Percentiles rank a stretch among this genome's conserved stretches.
Conservation (phyloP, 2,797 vertebrate genomes). For the Bradypus variegatus region DNA sequence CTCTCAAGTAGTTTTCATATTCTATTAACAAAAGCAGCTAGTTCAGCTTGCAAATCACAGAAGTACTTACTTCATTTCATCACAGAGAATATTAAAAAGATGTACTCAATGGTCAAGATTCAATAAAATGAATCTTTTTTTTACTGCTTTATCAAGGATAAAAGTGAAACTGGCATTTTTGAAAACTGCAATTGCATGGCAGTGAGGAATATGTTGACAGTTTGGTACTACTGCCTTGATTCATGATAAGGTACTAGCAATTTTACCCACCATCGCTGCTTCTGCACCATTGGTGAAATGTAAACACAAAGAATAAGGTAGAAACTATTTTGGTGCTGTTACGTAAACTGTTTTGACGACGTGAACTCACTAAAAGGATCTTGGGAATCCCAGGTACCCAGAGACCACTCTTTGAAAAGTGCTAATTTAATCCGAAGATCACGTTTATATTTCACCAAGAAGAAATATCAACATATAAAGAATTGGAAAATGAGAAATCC, state of each 20-base stretch:
- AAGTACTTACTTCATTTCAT: not conserved
- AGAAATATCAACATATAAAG: not conserved
- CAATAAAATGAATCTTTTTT: not conserved
- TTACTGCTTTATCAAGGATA: not conserved
- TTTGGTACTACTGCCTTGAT: not conserved
- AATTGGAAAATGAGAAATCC: constrained; percentile 1
- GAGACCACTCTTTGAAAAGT: not conserved
- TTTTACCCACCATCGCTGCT: not conserved
- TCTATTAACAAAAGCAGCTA: not conserved
- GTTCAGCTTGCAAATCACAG: not conserved
- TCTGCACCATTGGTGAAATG: not conserved
- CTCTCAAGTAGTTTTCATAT: not conserved
- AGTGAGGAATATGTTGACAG: not conserved
- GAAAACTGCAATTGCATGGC: not conserved
- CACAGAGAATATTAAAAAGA: not conserved
- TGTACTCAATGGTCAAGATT: not conserved
- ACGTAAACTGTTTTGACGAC: not conserved
- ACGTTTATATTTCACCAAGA: not conserved
- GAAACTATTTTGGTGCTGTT: not conserved
- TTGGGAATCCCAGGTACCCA: not conserved
- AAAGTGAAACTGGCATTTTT: not conserved
- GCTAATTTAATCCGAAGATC: not conserved
- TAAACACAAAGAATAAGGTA: not conserved
- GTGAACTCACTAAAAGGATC: not conserved
- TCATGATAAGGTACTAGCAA: not conserved